Percentiles rank a stretch among this genome's conserved stretches.
phyloP scores from a whole-genome alignment of 2,888 invertebrate species.

The Serrognathus titanus region DNA sequence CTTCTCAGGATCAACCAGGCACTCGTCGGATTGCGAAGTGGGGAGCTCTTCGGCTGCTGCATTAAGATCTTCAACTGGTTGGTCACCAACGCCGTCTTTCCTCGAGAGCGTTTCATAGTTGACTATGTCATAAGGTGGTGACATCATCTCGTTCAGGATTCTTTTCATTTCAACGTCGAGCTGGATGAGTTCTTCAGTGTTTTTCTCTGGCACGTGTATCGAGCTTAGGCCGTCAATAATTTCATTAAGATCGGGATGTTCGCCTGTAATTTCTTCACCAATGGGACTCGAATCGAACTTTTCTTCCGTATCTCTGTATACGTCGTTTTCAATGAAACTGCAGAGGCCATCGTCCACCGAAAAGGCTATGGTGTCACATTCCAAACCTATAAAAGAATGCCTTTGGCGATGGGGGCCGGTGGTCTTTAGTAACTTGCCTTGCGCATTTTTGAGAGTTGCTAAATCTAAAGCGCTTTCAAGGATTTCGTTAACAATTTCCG shows the following conservation, averaged over 20 bases:
- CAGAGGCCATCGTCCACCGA: slow-evolving; percentile 15
- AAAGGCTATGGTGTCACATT: slow-evolving; percentile 16
- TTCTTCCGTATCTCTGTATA: background rate
- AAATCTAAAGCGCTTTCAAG: slow-evolving; percentile 44
- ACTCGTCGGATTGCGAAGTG: slow-evolving; percentile 41
- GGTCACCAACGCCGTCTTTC: slow-evolving; percentile 50
- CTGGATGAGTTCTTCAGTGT: slow-evolving; percentile 14
- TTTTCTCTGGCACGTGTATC: slow-evolving; percentile 16
- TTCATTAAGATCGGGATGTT: slow-evolving; percentile 17
- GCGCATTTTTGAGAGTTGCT: slow-evolving; percentile 18
- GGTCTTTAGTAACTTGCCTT: background rate
- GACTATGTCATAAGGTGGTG: slow-evolving; percentile 44
- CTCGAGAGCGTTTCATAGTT: slow-evolving; percentile 39
- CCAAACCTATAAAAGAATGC: slow-evolving; percentile 4
- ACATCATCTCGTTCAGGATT: slow-evolving; percentile 38
- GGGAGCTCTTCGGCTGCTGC: slow-evolving; percentile 47
- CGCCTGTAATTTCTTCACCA: slow-evolving; percentile 4
- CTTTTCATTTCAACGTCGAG: slow-evolving; percentile 29
- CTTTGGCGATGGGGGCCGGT: background rate
- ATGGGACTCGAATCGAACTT: slow-evolving; percentile 3
- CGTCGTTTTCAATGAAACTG: background rate
- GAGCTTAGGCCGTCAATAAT: slow-evolving; percentile 26
- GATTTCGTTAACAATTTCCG: slow-evolving; percentile 42
- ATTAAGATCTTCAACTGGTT: slow-evolving; percentile 37
- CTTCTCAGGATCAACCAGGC: slow-evolving; percentile 41